Evolutionary conservation across 1,140 invertebrate species (phyloP).

Genomic region (Lepeophtheirus salmonis): DNA sequence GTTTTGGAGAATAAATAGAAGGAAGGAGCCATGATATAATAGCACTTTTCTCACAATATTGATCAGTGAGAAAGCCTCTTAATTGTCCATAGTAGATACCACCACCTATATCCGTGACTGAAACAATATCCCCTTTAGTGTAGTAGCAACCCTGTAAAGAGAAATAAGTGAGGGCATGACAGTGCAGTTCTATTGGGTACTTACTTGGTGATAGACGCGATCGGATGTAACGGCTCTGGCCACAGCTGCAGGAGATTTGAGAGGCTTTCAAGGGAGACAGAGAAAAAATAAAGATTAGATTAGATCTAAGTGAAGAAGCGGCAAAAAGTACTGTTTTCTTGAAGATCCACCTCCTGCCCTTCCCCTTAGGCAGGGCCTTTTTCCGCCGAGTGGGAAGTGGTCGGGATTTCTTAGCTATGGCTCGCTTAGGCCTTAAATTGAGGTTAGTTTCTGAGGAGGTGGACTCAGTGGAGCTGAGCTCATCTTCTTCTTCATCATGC

Average conservation of each 20-base stretch:
- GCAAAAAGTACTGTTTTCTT: conserved; percentile 42
- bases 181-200: conserved; percentile 20
- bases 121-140: conserved; percentile 77
- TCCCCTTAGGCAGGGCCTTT: conserved; percentile 36
- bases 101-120: conserved; percentile 52
- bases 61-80: conserved; percentile 65
- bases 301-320: not conserved
- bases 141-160: conserved; percentile 49
- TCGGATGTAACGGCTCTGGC: conserved; percentile 58
- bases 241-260: conserved; percentile 56
- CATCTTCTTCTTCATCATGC: not conserved
- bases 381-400: conserved; percentile 25
- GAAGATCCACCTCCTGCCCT: conserved; percentile 53
- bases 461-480: not conserved
- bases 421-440: not conserved
- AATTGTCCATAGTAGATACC: conserved; percentile 73
- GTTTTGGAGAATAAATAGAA: conserved; percentile 52
- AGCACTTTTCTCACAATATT: conserved; percentile 81
- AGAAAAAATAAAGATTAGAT: conserved; percentile 19
- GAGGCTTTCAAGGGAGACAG: conserved; percentile 33
- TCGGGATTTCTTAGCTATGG: not conserved
- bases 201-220: conserved; percentile 58
- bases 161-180: conserved; percentile 11
- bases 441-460: not conserved
- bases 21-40: conserved; percentile 80